Evolutionary conservation across 2,113 vertebrate species (phyloP).

Genomic region (Anoura caudifer): DNA sequence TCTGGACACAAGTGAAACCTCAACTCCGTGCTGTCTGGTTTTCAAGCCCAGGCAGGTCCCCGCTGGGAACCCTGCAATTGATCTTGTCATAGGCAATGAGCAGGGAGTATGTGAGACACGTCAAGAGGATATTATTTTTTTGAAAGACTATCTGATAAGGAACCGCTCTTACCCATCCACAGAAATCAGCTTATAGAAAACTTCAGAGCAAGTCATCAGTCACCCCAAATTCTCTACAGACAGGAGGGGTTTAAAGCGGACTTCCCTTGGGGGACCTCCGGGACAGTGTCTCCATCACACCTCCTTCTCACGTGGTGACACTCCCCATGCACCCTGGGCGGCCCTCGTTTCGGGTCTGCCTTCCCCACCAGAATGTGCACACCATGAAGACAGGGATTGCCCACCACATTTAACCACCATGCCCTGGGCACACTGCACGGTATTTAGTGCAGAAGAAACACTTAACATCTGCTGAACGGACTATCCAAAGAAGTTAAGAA

Average conservation of each 20-base stretch:
- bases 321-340: not conserved
- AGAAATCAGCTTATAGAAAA: not conserved
- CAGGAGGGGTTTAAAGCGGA: not conserved
- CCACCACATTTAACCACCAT: not conserved
- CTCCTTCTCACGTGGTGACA: not conserved
- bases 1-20: not conserved
- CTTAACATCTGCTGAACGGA: not conserved
- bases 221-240: not conserved
- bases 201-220: not conserved
- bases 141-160: slow-evolving; percentile 4
- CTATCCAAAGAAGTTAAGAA: slow-evolving; percentile 1
- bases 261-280: not conserved
- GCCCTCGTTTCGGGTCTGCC: not conserved
- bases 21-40: not conserved
- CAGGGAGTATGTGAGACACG: not conserved
- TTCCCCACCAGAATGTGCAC: not conserved
- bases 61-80: not conserved
- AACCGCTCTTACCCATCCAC: not conserved
- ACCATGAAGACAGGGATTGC: not conserved
- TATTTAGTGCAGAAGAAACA: not conserved
- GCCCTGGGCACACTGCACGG: not conserved
- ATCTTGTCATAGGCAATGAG: not conserved
- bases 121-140: not conserved
- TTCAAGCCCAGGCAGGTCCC: not conserved
- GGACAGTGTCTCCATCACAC: not conserved